These are phyloP conservation scores for Periphyllus acericola DNA, from an alignment of 2,888 invertebrate species.

Conservation along the genomic window DNA sequence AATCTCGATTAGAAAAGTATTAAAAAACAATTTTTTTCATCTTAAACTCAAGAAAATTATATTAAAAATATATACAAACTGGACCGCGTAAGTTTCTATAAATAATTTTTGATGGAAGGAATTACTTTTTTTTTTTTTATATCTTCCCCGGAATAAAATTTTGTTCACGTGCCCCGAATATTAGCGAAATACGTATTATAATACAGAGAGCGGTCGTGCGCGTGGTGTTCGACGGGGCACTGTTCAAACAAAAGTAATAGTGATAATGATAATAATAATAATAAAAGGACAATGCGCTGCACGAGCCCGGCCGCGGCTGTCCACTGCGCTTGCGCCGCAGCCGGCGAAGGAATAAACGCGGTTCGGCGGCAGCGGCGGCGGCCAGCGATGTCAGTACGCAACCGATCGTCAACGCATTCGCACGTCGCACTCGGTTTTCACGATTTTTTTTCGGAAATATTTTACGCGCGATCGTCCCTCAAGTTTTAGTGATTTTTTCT, in stretches of 20 bases:
- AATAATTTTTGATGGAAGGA: too few relatives aligned
- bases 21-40: too few relatives aligned
- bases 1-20: too few relatives aligned
- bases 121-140: too few relatives aligned
- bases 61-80: too few relatives aligned
- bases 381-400: slow-evolving; percentile 47
- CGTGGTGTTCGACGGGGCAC: background rate
- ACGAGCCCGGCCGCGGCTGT: slow-evolving; percentile 6
- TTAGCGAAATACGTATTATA: too few relatives aligned
- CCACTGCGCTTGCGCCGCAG: slow-evolving; percentile 14
- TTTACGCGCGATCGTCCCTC: background rate
- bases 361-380: slow-evolving; percentile 24
- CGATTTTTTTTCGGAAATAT: too few relatives aligned
- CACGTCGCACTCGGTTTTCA: background rate
- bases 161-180: too few relatives aligned
- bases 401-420: slow-evolving; percentile 37
- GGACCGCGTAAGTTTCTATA: too few relatives aligned
- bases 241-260: slow-evolving; percentile 19
- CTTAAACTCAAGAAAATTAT: too few relatives aligned
- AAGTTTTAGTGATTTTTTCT: background rate
- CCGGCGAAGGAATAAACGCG: slow-evolving; percentile 12
- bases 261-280: slow-evolving; percentile 9
- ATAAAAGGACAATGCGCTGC: slow-evolving; percentile 20
- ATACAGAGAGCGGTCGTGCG: background rate
- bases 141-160: too few relatives aligned